Base-by-base conservation (phyloP, 2,888 invertebrate genomes). In the Leptogaster cylindrica region DNA sequence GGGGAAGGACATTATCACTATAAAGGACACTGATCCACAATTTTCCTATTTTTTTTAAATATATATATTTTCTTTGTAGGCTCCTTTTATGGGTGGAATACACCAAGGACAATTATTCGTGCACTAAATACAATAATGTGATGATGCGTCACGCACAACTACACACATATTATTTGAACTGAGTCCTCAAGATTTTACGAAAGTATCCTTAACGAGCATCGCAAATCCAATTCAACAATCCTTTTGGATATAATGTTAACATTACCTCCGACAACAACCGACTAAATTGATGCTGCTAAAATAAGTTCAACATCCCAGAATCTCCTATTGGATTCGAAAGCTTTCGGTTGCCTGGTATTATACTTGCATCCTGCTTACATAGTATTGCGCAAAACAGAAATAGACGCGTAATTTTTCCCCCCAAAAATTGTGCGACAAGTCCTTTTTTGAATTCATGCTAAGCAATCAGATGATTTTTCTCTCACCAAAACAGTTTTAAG, bases 181-280 rank as follows among this genome's bases (percentile, higher is more conserved):
- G n/a, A n/a, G n/a, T n/a, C n/a, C n/a, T n/a, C 41, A 16, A 3
- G 16, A 41, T 14, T 4, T 18, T n/a, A 55, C 61, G 61, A 44
- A 61, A 41, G 8, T 14, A 7, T 12, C 27, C 1, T 2, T 1
- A 1, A n/a, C n/a, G n/a, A n/a, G n/a, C n/a, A n/a, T n/a, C n/a
- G n/a, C n/a, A n/a, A n/a, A n/a, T n/a, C n/a, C n/a, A n/a, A n/a
- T n/a, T n/a, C n/a, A n/a, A 4, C 41, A 58, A 44, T 44, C 12
- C 23, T 20, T 12, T 10, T 10, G 44, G 61, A 41, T 61, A n/a
- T n/a, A 41, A 61, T 61, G 61, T 33, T 41, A 20, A 3, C 44
- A 61, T 61, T 61, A 41, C 61, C 61, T 61, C 61, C 61, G 61
- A 61, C 61, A 39, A 58, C 23, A 61, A 61, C 61, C 44, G 61